Evolutionary conservation across 2,888 invertebrate species (phyloP), one percentile per base, ranked within the genome.

Genomic region (Acleris laterana): DNA sequence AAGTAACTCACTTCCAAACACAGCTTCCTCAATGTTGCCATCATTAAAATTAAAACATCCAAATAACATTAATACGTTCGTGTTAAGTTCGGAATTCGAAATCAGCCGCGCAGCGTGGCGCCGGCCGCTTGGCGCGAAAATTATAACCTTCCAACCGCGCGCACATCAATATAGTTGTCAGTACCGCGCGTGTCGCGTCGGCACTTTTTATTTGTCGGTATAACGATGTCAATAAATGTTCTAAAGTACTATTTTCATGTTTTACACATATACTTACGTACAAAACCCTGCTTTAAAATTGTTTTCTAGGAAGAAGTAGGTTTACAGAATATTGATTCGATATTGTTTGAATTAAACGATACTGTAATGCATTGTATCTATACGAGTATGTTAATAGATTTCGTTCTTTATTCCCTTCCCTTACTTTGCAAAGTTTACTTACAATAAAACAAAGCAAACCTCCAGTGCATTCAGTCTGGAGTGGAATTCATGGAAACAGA

Each of bases 31-130:
- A 61, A 55, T 65, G 56, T 61, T 65, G 55, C 65, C 60, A 56
- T 65, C 60, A 65, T 65, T 65, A 61, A 65, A 65, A 65, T 65
- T 61, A 61, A 65, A 65, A 65, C 65, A 65, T 65, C 65, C 65
- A 65, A 65, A 65, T 61, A 65, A 61, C 65, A 65, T 65, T 60
- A 65, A 65, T 65, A 55, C 60, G 65, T 65, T 65, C 64, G 55
- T 60, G 55, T 49, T 56, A 55, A 22, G 65, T 55, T 65, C 55
- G 55, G 59, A 42, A 25, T 51, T 46, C 58, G 58, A 58, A 51
- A 51, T 63, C 51, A 51, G 63, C 61, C 61, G 13, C 32, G 20
- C 51, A 58, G 58, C 63, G 38, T 63, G 63, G 52, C 52, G 58
- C 38, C 63, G 25, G 44, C 57, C 65, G 49, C 59, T 55, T 38